Evolutionary conservation across 2,888 invertebrate species (phyloP).

Genomic region (Dryomyza anilis): DNA sequence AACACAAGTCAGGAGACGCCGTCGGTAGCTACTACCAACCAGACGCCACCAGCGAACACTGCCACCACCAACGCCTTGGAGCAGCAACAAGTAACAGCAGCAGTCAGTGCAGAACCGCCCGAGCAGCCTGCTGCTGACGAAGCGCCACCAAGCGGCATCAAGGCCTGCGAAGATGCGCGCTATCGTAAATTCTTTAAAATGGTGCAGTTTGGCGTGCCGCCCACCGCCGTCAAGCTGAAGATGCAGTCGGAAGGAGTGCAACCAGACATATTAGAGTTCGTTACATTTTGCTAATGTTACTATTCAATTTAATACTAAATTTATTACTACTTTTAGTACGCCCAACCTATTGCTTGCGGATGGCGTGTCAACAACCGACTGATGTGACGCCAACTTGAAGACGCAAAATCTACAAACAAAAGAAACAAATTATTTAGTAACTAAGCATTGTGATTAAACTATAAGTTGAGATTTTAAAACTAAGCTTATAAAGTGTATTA

Average conservation of each 20-base stretch:
- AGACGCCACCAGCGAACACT: not conserved
- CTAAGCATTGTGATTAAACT: not conserved
- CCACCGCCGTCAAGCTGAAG: conserved; percentile 80
- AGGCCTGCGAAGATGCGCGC: conserved; percentile 67
- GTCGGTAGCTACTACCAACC: not conserved
- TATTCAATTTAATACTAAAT: not conserved
- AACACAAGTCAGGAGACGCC: not conserved
- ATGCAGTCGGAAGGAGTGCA: conserved; percentile 83
- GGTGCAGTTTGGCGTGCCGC: conserved; percentile 87
- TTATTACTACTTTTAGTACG: conserved; percentile 40
- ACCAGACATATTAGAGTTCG: conserved; percentile 55
- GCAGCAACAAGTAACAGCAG: not conserved
- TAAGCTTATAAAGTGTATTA: not conserved
- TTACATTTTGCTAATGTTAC: not conserved
- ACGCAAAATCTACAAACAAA: not conserved
- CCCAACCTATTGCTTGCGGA: conserved; percentile 49
- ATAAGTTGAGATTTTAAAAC: not conserved
- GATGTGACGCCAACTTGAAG: not conserved
- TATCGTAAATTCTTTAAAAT: conserved; percentile 86
- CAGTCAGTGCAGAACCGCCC: not conserved
- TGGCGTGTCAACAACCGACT: conserved; percentile 34
- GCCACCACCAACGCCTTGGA: not conserved
- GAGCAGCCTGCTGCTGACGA: conserved; percentile 8
- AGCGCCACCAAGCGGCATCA: conserved; percentile 37
- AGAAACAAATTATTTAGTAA: not conserved